These are phyloP conservation scores for Acanthopagrus latus DNA, from an alignment of 2,797 vertebrate species.

Conservation along the genomic window DNA sequence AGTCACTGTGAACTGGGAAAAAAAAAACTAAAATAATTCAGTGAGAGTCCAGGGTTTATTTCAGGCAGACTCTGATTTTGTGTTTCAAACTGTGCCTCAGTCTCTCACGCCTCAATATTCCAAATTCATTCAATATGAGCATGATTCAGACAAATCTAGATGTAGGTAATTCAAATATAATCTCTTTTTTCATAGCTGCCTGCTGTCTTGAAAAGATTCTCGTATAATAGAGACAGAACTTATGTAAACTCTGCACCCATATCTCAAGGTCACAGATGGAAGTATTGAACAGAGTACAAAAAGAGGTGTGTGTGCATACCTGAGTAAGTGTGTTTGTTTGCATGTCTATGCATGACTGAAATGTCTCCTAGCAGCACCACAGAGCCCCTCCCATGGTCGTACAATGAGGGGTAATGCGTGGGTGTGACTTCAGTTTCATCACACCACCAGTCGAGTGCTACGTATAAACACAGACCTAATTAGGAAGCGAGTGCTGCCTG, in stretches of 20 bases:
- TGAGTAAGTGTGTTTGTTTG: constrained; percentile 24
- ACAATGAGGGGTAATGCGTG: constrained; percentile 37
- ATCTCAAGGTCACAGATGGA: constrained; percentile 59
- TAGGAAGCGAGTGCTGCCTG: constrained; percentile 17
- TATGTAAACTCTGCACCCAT: constrained; percentile 12
- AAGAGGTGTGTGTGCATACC: constrained; percentile 32
- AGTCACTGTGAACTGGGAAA: neutral
- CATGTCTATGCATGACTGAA: constrained; percentile 56
- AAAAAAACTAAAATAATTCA: neutral
- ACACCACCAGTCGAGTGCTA: constrained; percentile 27
- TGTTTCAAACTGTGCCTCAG: constrained; percentile 4
- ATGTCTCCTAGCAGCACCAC: constrained; percentile 48
- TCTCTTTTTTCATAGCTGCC: constrained; percentile 18
- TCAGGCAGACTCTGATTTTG: neutral
- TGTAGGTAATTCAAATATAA: constrained; percentile 28
- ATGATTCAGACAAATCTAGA: constrained; percentile 16
- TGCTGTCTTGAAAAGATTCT: neutral
- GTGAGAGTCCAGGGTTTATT: neutral
- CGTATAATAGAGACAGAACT: neutral
- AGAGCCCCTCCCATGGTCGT: constrained; percentile 39
- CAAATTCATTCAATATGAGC: constrained; percentile 9
- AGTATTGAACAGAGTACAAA: constrained; percentile 45
- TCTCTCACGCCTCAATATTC: constrained; percentile 16
- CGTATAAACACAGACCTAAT: constrained; percentile 51
- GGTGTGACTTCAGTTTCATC: constrained; percentile 55